phyloP scores from a whole-genome alignment of 2,888 invertebrate genomes.

The Sipha maydis region DNA sequence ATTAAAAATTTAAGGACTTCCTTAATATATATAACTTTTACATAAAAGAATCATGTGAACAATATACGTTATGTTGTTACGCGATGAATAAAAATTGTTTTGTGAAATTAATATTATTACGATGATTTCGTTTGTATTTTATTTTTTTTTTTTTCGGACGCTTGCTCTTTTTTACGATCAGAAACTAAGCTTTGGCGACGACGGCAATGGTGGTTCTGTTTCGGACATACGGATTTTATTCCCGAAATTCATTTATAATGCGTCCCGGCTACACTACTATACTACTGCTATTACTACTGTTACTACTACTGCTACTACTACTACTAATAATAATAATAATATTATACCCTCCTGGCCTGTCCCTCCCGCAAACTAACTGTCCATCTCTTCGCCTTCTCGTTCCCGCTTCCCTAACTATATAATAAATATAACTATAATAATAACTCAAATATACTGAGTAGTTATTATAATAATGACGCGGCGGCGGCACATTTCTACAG shows the following conservation, averaged over 20 bases:
- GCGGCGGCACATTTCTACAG: slow-evolving; percentile 41
- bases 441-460: slow-evolving; percentile 55
- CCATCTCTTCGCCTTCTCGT: background rate
- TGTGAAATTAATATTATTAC: slow-evolving; percentile 37
- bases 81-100: background rate
- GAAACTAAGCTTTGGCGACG: background rate
- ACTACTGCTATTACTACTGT: background rate
- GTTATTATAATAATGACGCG: slow-evolving; percentile 59
- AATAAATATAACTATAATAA: slow-evolving; percentile 52
- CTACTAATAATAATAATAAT: slow-evolving; percentile 43
- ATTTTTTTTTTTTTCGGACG: background rate
- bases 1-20: no score
- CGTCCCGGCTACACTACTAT: background rate
- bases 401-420: background rate
- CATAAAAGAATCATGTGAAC: background rate
- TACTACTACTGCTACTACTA: slow-evolving; percentile 2
- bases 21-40: background rate
- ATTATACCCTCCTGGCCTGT: slow-evolving; percentile 18
- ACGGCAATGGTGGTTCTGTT: slow-evolving; percentile 39
- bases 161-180: slow-evolving; percentile 31
- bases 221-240: slow-evolving; percentile 58
- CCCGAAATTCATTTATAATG: slow-evolving; percentile 60
- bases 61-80: background rate
- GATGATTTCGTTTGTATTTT: slow-evolving; percentile 21
- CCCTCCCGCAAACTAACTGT: background rate